Evolutionary conservation across 2,113 vertebrate genomes (phyloP).

Genomic region (Rhynchomys soricoides): DNA sequence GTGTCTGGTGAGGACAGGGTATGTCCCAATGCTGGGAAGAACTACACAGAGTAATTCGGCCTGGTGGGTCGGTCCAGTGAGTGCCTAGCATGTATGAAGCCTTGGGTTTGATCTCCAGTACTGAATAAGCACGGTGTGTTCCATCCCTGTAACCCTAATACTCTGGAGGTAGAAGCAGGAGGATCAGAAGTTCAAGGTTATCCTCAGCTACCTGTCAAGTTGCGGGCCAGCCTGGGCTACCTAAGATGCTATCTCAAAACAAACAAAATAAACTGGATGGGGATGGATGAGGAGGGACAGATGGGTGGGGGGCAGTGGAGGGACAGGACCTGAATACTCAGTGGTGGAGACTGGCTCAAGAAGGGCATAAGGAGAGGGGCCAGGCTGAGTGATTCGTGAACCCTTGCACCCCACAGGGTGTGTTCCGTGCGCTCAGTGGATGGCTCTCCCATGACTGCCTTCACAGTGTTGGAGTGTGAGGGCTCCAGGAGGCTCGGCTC

Average conservation of each 20-base stretch:
- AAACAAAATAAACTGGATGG: neutral
- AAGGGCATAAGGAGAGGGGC: neutral
- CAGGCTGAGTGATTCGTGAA: neutral
- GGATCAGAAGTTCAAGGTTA: neutral
- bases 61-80: neutral
- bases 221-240: neutral
- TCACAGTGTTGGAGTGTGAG: constrained; percentile 95
- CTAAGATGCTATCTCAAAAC: neutral
- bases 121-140: neutral
- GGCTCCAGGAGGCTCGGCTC: constrained; percentile 94
- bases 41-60: neutral
- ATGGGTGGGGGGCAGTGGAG: neutral
- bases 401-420: constrained; percentile 82
- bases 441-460: constrained; percentile 89
- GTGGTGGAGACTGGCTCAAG: neutral
- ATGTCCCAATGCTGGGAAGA: neutral
- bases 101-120: neutral
- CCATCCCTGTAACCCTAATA: neutral
- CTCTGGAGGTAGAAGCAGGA: neutral
- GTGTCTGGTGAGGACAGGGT: neutral
- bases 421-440: constrained; percentile 94
- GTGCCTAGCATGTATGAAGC: neutral
- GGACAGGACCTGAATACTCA: neutral
- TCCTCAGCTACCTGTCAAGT: neutral
- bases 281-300: too few relatives aligned